phyloP scores from a whole-genome alignment of 1,140 invertebrate genomes.

The Trachymyrmex septentrionalis region DNA sequence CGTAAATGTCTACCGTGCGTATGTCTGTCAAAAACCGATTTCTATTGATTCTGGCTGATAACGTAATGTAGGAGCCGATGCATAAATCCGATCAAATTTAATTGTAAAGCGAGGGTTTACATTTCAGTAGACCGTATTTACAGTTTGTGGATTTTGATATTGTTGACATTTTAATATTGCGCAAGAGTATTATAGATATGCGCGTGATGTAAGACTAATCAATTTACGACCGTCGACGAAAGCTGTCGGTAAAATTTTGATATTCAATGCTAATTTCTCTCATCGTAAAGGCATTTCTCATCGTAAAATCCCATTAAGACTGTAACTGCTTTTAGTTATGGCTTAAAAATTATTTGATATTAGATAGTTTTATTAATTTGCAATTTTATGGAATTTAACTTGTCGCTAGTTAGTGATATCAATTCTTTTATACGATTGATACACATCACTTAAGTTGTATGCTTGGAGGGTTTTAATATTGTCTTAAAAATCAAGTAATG shows the following conservation, averaged over 20 bases:
- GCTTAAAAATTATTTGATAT: background rate
- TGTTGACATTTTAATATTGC: conserved; percentile 45
- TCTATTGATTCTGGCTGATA: background rate
- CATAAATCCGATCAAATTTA: background rate
- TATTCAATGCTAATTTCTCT: conserved; percentile 23
- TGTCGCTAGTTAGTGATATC: no score
- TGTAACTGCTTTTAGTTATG: background rate
- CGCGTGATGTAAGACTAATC: conserved; percentile 50
- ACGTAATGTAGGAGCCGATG: background rate
- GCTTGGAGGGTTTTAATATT: no score
- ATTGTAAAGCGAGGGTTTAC: conserved; percentile 4
- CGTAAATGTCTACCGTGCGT: conserved; percentile 1
- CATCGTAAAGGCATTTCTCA: background rate
- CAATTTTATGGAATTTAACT: no score
- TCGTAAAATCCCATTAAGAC: background rate
- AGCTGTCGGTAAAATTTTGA: conserved; percentile 28
- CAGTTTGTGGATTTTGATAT: conserved; percentile 22
- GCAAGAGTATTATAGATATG: conserved; percentile 17
- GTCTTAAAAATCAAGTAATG: no score
- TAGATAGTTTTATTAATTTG: background rate
- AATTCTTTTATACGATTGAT: no score
- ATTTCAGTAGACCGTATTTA: background rate
- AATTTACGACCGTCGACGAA: conserved; percentile 37
- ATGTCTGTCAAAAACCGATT: background rate
- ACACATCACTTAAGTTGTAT: no score